phyloP scores from a whole-genome alignment of 2,797 vertebrate species.

The Synanceia verrucosa region DNA sequence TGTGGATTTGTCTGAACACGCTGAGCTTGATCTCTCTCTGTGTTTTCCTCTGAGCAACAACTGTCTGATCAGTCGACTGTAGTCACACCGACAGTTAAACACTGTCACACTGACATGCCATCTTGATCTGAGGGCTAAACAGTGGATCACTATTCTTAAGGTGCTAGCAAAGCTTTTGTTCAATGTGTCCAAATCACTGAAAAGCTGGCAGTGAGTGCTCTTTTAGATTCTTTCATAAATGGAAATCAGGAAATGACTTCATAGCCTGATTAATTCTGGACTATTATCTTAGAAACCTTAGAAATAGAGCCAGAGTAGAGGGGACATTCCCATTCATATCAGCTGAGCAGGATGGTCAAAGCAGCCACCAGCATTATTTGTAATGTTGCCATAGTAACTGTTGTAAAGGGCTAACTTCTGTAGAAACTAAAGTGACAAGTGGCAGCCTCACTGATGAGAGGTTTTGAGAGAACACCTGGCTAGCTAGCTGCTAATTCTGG shows the following conservation, averaged over 20 bases:
- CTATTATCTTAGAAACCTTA: too few relatives aligned
- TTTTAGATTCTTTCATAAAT: not conserved
- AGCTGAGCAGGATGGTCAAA: too few relatives aligned
- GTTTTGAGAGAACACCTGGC: too few relatives aligned
- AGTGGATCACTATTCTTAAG: not conserved
- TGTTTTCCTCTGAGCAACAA: constrained; percentile 17
- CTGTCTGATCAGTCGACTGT: constrained; percentile 3
- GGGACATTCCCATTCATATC: too few relatives aligned
- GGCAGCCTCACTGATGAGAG: too few relatives aligned
- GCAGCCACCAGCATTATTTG: too few relatives aligned
- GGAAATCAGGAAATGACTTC: not conserved
- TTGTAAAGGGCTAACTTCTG: too few relatives aligned
- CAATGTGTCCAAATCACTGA: not conserved
- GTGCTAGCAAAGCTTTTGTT: not conserved
- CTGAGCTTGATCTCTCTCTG: not conserved
- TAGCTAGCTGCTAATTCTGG: too few relatives aligned
- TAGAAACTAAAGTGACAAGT: too few relatives aligned
- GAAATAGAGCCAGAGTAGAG: too few relatives aligned
- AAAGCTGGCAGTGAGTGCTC: not conserved
- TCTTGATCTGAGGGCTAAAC: not conserved
- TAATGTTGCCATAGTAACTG: too few relatives aligned
- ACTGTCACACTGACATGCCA: not conserved
- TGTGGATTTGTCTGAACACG: constrained; percentile 63
- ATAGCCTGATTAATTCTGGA: too few relatives aligned
- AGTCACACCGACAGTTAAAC: not conserved